phyloP scores from a whole-genome alignment of 2,888 invertebrate species.

The Apotomis turbidana region DNA sequence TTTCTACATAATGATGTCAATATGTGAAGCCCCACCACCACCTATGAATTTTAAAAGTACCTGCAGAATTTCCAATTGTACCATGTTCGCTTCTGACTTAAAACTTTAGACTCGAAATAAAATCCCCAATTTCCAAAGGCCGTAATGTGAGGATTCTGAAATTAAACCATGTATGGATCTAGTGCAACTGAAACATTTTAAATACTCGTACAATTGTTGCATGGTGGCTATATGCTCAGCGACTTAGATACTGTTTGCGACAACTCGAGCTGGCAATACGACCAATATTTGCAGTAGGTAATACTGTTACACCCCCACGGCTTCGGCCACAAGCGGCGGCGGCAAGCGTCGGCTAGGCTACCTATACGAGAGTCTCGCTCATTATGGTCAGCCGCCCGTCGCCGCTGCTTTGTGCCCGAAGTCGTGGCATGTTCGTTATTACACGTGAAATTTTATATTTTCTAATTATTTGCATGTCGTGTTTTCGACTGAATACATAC shows the following conservation, averaged over 20 bases:
- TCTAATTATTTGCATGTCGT: no score
- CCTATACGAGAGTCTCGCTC: no score
- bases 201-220: constrained; percentile 43
- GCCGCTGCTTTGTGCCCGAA: no score
- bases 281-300: neutral
- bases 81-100: constrained; percentile 68
- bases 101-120: constrained; percentile 63
- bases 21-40: constrained; percentile 68
- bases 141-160: constrained; percentile 76
- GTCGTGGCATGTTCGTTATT: no score
- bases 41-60: constrained; percentile 70
- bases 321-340: no score
- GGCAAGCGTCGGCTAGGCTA: no score
- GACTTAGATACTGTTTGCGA: constrained; percentile 32
- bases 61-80: constrained; percentile 78
- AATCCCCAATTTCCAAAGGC: constrained; percentile 74
- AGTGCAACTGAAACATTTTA: constrained; percentile 57
- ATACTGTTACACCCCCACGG: no score
- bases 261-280: constrained; percentile 16
- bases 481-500: no score
- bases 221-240: no score
- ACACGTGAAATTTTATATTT: no score
- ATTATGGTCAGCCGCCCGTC: no score
- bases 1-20: constrained; percentile 43
- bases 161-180: constrained; percentile 74